Conservation (phyloP, 2,113 vertebrate genomes). For the Scomber colias region DNA sequence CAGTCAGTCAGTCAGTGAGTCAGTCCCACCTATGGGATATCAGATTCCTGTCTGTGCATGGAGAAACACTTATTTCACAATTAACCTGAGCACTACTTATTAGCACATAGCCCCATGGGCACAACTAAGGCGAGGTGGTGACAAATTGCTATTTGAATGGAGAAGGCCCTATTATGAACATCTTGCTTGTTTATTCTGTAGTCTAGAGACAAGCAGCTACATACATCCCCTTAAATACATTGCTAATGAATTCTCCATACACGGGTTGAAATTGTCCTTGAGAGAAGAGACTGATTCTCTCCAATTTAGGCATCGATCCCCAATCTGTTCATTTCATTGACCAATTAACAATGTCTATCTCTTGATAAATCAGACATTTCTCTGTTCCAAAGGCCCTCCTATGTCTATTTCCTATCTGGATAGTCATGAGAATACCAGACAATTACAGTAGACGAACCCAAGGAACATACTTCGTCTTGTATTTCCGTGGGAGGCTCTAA, state of each 20-base stretch:
- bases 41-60: conserved; percentile 66
- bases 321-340: conserved; percentile 25
- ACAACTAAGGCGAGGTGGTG: conserved; percentile 56
- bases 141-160: conserved; percentile 77
- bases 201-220: background rate
- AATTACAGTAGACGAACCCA: conserved; percentile 41
- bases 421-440: conserved; percentile 52
- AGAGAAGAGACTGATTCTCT: conserved; percentile 25
- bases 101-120: conserved; percentile 61
- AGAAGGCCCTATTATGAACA: conserved; percentile 33
- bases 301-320: background rate
- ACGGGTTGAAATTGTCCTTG: background rate
- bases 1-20: background rate
- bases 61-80: conserved; percentile 74
- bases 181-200: conserved; percentile 36
- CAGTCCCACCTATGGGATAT: conserved; percentile 66
- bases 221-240: background rate
- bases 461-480: conserved; percentile 58
- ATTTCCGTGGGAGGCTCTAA: conserved; percentile 52
- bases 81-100: conserved; percentile 71
- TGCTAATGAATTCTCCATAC: conserved; percentile 1
- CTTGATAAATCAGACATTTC: conserved; percentile 25
- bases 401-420: conserved; percentile 31
- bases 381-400: conserved; percentile 7
- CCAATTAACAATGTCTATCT: conserved; percentile 16